Conservation (phyloP, 2,797 vertebrate genomes). For the Protonibea diacanthus region DNA sequence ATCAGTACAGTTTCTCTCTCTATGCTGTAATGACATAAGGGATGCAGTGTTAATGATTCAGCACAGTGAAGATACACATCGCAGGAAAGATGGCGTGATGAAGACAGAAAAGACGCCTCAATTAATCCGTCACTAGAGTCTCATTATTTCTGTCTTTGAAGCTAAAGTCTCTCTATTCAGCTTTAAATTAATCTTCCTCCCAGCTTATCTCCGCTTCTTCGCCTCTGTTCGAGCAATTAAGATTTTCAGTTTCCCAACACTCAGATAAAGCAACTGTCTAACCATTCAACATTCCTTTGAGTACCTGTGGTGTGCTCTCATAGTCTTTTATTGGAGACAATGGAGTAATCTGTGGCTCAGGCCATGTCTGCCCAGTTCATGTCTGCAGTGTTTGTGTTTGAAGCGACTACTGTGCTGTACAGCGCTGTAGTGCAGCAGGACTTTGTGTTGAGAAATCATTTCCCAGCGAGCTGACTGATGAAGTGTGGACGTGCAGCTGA, state of each 20-base stretch:
- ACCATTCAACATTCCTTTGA: slow-evolving; percentile 61
- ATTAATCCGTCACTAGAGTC: slow-evolving; percentile 57
- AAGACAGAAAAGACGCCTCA: slow-evolving; percentile 44
- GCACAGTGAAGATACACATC: slow-evolving; percentile 43
- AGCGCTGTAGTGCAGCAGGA: slow-evolving; percentile 18
- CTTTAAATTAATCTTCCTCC: slow-evolving; percentile 60
- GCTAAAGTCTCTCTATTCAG: slow-evolving; percentile 51
- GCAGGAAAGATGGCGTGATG: slow-evolving; percentile 43
- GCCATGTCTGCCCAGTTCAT: slow-evolving; percentile 36
- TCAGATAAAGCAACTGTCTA: slow-evolving; percentile 59
- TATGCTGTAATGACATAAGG: slow-evolving; percentile 39
- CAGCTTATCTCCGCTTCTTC: slow-evolving; percentile 46
- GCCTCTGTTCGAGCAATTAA: slow-evolving; percentile 65
- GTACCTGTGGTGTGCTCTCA: slow-evolving; percentile 55
- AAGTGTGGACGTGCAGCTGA: slow-evolving; percentile 73
- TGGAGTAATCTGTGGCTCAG: slow-evolving; percentile 45
- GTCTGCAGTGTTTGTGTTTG: slow-evolving; percentile 60
- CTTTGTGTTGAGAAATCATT: slow-evolving; percentile 66
- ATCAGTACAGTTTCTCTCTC: slow-evolving; percentile 14
- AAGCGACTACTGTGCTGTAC: slow-evolving; percentile 46
- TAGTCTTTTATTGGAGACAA: slow-evolving; percentile 61
- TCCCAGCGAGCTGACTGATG: slow-evolving; percentile 70
- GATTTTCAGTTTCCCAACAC: slow-evolving; percentile 59
- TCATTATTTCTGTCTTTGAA: slow-evolving; percentile 70
- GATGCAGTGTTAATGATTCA: slow-evolving; percentile 48